phyloP scores from a whole-genome alignment of 2,797 vertebrate species.

The Micromesistius poutassou region DNA sequence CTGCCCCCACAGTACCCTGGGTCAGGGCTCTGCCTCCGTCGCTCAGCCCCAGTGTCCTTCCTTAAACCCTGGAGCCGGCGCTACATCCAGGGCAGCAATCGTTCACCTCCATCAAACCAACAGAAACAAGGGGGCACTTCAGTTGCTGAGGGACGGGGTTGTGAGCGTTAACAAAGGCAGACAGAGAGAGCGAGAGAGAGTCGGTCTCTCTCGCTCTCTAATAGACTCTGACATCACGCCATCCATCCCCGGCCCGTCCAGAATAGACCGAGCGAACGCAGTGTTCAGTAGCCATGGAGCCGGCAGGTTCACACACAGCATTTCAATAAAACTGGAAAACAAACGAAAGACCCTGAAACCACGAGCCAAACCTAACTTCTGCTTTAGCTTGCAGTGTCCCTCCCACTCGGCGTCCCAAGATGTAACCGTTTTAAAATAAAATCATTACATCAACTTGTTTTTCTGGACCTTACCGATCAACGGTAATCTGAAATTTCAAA shows the following conservation, averaged over 20 bases:
- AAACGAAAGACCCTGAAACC: not conserved
- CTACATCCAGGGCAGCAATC: slow-evolving; percentile 6
- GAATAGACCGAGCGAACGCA: slow-evolving; percentile 66
- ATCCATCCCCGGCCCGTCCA: slow-evolving; percentile 59
- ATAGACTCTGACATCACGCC: slow-evolving; percentile 72
- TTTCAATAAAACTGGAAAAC: not conserved
- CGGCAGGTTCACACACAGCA: not conserved
- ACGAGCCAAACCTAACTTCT: not conserved
- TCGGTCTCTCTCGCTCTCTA: slow-evolving; percentile 11
- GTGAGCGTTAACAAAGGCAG: slow-evolving; percentile 18
- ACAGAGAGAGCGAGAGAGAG: slow-evolving; percentile 33
- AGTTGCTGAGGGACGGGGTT: slow-evolving; percentile 8
- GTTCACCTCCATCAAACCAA: not conserved
- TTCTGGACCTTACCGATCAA: not conserved
- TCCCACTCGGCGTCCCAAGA: not conserved
- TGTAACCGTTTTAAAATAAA: not conserved
- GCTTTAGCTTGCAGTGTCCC: not conserved
- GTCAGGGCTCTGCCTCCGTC: not conserved
- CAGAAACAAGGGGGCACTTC: slow-evolving; percentile 7
- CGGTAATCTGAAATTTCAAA: not conserved
- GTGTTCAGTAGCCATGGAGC: slow-evolving; percentile 37
- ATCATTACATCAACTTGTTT: not conserved
- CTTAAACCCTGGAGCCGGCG: slow-evolving; percentile 24
- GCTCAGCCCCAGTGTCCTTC: slow-evolving; percentile 15
- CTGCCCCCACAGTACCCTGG: slow-evolving; percentile 7